Conservation (phyloP, 1,140 invertebrate genomes). For the Drosophila sucinea region DNA sequence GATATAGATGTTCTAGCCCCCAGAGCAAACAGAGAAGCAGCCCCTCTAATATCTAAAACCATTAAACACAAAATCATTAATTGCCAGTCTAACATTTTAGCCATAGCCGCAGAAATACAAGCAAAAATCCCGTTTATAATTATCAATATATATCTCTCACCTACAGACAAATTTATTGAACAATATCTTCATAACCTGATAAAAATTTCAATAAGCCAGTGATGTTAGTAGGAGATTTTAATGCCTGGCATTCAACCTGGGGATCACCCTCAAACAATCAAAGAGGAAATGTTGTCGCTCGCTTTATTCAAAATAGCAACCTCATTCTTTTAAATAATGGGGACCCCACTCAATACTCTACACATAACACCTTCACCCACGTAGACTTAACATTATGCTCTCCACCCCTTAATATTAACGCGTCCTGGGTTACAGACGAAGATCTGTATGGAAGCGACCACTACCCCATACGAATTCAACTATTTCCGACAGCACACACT, state of each 20-base stretch:
- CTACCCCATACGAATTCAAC: constrained; percentile 13
- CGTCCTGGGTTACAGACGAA: constrained; percentile 1
- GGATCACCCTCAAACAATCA: neutral
- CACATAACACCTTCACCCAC: neutral
- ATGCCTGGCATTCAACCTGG: neutral
- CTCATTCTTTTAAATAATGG: neutral
- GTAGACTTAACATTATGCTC: neutral
- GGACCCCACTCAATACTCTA: neutral
- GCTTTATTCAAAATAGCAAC: neutral
- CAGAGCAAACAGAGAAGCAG: no score
- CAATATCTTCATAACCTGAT: no score
- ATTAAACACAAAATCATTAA: constrained; percentile 16
- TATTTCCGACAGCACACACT: neutral
- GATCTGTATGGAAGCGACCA: constrained; percentile 20
- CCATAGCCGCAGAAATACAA: constrained; percentile 16
- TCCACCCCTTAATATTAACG: neutral
- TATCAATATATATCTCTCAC: constrained; percentile 14
- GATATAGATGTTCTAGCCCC: constrained; percentile 13
- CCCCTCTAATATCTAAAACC: neutral
- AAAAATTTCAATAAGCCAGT: no score
- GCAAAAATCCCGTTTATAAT: constrained; percentile 1
- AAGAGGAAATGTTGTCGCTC: neutral
- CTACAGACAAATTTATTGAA: constrained; percentile 3
- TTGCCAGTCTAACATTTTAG: constrained; percentile 2
- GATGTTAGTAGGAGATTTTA: no score